Evolutionary conservation across 2,113 vertebrate species (phyloP).

Genomic region (Campylomormyrus numenius): DNA sequence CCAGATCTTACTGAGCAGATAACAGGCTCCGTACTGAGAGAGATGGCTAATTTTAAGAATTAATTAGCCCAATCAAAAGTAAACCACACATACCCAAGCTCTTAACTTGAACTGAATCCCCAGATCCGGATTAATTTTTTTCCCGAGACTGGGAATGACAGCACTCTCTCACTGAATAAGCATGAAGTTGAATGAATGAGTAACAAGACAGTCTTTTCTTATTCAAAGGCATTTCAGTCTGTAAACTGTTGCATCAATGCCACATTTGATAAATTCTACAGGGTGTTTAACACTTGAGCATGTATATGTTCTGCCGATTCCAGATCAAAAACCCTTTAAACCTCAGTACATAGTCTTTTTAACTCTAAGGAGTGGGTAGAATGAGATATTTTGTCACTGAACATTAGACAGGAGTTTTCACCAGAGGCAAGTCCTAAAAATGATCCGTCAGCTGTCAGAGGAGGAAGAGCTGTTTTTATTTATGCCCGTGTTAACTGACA

Average conservation of each 20-base stretch:
- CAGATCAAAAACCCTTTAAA: not conserved
- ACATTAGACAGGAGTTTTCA: constrained; percentile 60
- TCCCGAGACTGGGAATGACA: constrained; percentile 3
- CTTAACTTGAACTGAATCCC: not conserved
- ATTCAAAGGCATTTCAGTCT: constrained; percentile 35
- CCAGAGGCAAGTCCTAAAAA: constrained; percentile 57
- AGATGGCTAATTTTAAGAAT: constrained; percentile 12
- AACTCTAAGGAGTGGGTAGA: constrained; percentile 17
- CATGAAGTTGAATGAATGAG: not conserved
- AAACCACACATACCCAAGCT: not conserved
- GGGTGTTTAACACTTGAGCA: not conserved
- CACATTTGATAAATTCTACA: not conserved
- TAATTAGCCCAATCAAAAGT: constrained; percentile 1
- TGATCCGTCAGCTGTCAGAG: constrained; percentile 59
- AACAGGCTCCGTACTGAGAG: not conserved
- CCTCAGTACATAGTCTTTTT: not conserved
- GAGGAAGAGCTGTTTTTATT: constrained; percentile 62
- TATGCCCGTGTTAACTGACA: constrained; percentile 43
- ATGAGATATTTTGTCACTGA: constrained; percentile 66
- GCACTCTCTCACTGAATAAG: constrained; percentile 2
- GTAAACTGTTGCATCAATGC: constrained; percentile 33
- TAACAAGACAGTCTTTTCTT: constrained; percentile 31
- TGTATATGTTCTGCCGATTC: not conserved
- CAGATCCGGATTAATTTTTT: not conserved
- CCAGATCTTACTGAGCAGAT: not conserved